Evolutionary conservation across 2,797 vertebrate genomes (phyloP).

Genomic region (Brachyrhaphis roseni): DNA sequence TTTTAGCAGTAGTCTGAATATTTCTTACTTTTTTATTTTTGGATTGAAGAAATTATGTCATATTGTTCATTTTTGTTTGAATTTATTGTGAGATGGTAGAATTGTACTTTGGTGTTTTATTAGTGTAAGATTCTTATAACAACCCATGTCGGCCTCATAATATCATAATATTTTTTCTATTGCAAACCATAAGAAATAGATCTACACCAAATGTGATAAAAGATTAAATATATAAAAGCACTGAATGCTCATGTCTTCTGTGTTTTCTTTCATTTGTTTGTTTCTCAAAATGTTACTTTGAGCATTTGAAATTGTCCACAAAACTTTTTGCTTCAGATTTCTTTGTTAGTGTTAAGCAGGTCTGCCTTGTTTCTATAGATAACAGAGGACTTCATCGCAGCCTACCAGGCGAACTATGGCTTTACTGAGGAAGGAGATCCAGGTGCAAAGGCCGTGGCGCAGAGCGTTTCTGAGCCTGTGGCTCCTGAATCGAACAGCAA

Average conservation of each 20-base stretch:
- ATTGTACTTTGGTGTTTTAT: not conserved
- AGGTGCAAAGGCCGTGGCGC: slow-evolving; percentile 61
- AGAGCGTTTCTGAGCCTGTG: slow-evolving; percentile 30
- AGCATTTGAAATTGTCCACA: not conserved
- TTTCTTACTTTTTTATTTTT: not conserved
- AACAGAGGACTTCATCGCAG: slow-evolving; percentile 95
- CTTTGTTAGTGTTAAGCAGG: slow-evolving; percentile 24
- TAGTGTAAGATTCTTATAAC: not conserved
- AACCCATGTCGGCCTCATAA: not conserved
- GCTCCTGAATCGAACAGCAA: slow-evolving; percentile 33
- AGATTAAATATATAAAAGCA: not conserved
- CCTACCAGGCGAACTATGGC: slow-evolving; percentile 95
- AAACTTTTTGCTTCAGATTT: slow-evolving; percentile 12
- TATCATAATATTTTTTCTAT: not conserved
- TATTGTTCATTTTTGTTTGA: not conserved
- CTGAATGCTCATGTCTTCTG: not conserved
- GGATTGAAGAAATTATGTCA: not conserved
- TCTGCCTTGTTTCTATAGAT: slow-evolving; percentile 78
- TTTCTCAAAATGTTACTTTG: not conserved
- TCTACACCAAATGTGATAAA: not conserved
- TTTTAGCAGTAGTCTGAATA: not conserved
- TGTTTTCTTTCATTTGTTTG: not conserved
- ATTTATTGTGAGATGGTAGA: not conserved
- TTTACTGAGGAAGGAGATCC: slow-evolving; percentile 82
- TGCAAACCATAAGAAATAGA: not conserved